Evolutionary conservation across 2,888 invertebrate species (phyloP), one percentile per base, ranked within the genome.

Genomic region (Chrysodeixis includens): DNA sequence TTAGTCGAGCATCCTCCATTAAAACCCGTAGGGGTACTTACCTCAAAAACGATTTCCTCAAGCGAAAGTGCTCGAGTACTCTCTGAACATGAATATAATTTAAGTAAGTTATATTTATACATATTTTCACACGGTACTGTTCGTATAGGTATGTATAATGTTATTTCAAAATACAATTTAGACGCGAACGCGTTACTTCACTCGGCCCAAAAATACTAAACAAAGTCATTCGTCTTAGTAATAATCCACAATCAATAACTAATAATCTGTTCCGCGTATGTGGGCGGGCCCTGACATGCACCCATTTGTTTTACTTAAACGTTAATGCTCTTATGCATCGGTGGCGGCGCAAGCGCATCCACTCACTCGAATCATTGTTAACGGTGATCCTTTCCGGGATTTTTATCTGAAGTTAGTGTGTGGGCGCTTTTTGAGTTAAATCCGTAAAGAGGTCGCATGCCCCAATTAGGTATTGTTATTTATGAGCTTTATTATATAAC

Each of bases 271-370:
- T 86, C 84, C 85, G 84, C 75, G 76, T 84, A 82, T 81, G 90
- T 87, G 90, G 91, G 90, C 85, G 89, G 82, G 66, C 74, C 76
- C 81, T 85, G 85, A 85, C 88, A 84, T 74, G 79, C 76, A 81
- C 85, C 84, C 90, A 92, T 92, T 92, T 92, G 92, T 92, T 91
- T 91, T 88, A 91, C 91, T 92, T 92, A 90, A 84, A 85, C 84
- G 84, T 84, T 88, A 89, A 91, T 89, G 84, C 89, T 85, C 88
- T 90, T 89, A 89, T 83, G 82, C 80, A 81, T 70, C 71, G 78
- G 71, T 70, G 81, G 80, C 83, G 79, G 85, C 78, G 83, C 83
- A 79, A 49, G 76, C 80, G 78, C 77, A 81, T 77, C 79, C 79
- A 81, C 66, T 61, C 69, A 60, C 65, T 69, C 70, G 22, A 78